Percentiles rank a stretch among this genome's conserved stretches.
Conservation (phyloP, 2,113 vertebrate species). For the Odobenus rosmarus region DNA sequence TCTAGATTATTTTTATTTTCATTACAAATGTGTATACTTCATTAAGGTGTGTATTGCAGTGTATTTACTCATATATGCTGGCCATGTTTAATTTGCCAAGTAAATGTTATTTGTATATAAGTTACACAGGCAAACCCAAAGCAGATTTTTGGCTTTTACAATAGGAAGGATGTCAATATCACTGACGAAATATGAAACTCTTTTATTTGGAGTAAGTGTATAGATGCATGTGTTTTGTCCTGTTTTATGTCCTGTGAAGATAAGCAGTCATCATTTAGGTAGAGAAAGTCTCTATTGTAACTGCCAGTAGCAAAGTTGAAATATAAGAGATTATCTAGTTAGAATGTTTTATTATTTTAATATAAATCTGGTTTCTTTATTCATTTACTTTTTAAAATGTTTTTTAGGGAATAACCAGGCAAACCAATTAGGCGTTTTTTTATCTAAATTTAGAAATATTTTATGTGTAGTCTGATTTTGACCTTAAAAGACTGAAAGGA, state of each 20-base stretch:
- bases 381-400: neutral
- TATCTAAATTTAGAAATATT: neutral
- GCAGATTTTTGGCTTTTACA: slow-evolving; percentile 22
- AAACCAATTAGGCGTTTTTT: slow-evolving; percentile 7
- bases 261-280: neutral
- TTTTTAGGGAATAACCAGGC: neutral
- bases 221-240: neutral
- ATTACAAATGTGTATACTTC: neutral
- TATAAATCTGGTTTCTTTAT: neutral
- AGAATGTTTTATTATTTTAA: neutral
- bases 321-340: neutral
- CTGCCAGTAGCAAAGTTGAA: neutral
- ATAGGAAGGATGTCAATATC: neutral
- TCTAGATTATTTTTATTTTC: slow-evolving; percentile 25
- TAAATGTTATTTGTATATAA: slow-evolving; percentile 3
- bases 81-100: neutral
- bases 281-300: neutral
- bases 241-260: neutral
- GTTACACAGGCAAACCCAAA: neutral
- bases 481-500: neutral
- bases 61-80: neutral
- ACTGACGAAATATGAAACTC: neutral
- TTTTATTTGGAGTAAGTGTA: neutral
- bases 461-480: neutral
- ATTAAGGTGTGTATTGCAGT: neutral